A percentile compares a stretch with the other conserved stretches of the same genome.
Evolutionary conservation across 1,140 invertebrate species (phyloP).

Genomic region (Bilobella aurantiaca): DNA sequence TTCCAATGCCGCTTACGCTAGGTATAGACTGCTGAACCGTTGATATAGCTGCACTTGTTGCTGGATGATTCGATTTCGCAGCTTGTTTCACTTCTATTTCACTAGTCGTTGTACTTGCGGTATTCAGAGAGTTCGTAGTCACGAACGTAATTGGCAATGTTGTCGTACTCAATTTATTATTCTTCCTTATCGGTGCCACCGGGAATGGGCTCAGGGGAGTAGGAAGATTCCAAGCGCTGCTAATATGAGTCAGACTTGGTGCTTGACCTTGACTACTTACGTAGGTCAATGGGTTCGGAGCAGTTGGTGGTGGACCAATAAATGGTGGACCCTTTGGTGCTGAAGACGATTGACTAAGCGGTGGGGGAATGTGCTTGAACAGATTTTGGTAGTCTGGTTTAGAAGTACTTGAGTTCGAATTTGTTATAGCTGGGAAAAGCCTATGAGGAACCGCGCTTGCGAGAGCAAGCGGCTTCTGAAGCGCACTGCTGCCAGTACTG

Average conservation of each 20-base stretch:
- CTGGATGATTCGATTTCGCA: not conserved
- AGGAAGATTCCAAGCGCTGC: constrained; percentile 26
- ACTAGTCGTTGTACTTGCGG: constrained; percentile 14
- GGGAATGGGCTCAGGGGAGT: constrained; percentile 15
- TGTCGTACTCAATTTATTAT: not conserved
- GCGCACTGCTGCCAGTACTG: too few species aligned
- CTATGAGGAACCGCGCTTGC: too few species aligned
- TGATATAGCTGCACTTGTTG: not conserved
- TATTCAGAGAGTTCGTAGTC: constrained; percentile 14
- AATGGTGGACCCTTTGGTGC: not conserved
- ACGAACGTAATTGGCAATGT: not conserved
- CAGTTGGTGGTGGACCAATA: not conserved
- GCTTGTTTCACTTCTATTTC: constrained; percentile 26
- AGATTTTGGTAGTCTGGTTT: too few species aligned
- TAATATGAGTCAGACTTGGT: constrained; percentile 21
- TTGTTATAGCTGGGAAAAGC: too few species aligned
- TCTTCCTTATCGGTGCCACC: not conserved
- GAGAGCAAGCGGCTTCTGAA: too few species aligned
- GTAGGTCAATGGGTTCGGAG: too few species aligned
- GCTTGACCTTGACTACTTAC: constrained; percentile 4
- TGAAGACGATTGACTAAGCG: not conserved
- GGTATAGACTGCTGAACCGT: not conserved
- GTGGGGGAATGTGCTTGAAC: not conserved
- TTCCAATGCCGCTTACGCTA: too few species aligned
- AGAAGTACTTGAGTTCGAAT: too few species aligned